A percentile compares a stretch with the other conserved stretches of the same genome.
These are phyloP conservation scores for Tauraco hartlaubi DNA, from an alignment of 2,797 vertebrate species.

Conservation along the genomic window DNA sequence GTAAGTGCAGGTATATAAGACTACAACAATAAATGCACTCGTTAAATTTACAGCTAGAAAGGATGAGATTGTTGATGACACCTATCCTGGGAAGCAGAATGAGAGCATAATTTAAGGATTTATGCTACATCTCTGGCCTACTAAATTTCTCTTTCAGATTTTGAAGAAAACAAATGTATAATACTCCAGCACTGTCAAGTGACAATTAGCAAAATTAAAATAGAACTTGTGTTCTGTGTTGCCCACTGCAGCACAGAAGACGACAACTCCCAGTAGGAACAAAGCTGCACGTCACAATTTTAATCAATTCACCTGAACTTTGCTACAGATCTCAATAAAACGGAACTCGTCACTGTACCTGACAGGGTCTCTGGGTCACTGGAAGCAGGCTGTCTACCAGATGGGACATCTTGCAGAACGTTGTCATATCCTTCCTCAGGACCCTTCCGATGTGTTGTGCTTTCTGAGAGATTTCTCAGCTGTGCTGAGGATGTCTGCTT, in stretches of 20 bases:
- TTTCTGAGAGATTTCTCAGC: neutral
- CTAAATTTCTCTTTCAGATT: neutral
- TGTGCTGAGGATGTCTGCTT: neutral
- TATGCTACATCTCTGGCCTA: neutral
- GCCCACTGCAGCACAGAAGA: neutral
- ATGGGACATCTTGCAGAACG: conserved; percentile 16
- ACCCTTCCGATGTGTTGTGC: neutral
- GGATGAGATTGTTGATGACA: neutral
- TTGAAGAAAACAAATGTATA: neutral
- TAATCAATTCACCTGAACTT: conserved; percentile 1
- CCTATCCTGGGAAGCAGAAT: neutral
- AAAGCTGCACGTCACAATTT: neutral
- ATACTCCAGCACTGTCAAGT: neutral
- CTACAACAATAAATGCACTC: neutral
- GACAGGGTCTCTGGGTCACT: neutral
- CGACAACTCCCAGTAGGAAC: neutral
- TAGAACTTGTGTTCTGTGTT: neutral
- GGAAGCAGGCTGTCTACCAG: conserved; percentile 25
- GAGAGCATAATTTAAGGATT: neutral
- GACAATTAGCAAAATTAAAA: neutral
- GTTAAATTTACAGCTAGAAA: neutral
- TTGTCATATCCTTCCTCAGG: conserved; percentile 44
- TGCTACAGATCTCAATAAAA: neutral
- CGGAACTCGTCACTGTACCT: neutral
- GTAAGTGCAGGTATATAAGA: neutral